Evolutionary conservation across 2,888 invertebrate genomes (phyloP).

Genomic region (Biston betularia): DNA sequence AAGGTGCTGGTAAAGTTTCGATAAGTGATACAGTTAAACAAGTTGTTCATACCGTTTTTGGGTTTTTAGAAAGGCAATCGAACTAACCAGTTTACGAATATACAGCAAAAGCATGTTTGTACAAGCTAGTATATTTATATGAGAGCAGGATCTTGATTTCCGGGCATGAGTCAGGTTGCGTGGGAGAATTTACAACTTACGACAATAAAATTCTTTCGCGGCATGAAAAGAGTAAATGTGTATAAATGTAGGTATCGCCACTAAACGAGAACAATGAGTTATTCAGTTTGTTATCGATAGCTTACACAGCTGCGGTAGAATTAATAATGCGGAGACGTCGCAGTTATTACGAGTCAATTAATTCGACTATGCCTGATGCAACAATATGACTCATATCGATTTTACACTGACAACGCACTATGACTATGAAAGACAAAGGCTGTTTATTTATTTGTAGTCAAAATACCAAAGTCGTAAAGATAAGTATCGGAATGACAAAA

Average conservation of each 20-base stretch:
- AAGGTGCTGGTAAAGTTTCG: conserved; percentile 23
- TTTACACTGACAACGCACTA: conserved; percentile 25
- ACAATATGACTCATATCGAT: conserved; percentile 49
- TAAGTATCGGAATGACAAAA: neutral
- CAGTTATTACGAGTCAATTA: conserved; percentile 65
- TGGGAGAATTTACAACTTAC: conserved; percentile 61
- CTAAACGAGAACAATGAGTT: conserved; percentile 66
- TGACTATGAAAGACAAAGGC: conserved; percentile 12
- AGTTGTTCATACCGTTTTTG: conserved; percentile 34
- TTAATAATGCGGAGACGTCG: conserved; percentile 49
- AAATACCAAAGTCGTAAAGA: conserved; percentile 7
- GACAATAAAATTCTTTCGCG: conserved; percentile 54
- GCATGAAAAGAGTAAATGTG: conserved; percentile 38
- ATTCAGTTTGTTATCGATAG: conserved; percentile 70
- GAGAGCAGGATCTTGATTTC: conserved; percentile 56
- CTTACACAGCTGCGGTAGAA: conserved; percentile 69
- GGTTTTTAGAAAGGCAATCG: conserved; percentile 40
- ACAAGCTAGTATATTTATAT: conserved; percentile 38
- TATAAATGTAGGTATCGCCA: conserved; percentile 44
- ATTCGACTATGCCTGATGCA: conserved; percentile 65
- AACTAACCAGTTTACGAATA: conserved; percentile 33
- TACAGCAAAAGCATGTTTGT: conserved; percentile 42
- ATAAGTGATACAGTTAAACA: conserved; percentile 28
- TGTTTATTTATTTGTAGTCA: conserved; percentile 15
- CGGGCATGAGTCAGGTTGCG: conserved; percentile 56